Evolutionary conservation across 1,140 invertebrate species (phyloP).

Genomic region (Scaptomyza graminum): DNA sequence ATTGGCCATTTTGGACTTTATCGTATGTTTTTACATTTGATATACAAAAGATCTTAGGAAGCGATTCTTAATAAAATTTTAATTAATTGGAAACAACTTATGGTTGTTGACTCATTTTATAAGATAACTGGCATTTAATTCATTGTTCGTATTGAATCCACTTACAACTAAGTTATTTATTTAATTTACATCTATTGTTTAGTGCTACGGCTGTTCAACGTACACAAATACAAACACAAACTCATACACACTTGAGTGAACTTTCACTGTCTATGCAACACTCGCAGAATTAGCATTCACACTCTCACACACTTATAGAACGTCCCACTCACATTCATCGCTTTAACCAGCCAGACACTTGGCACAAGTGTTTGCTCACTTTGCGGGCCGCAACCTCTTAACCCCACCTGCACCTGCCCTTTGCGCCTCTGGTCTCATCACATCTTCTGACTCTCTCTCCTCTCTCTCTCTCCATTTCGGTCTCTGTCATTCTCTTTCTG

Average conservation of each 20-base stretch:
- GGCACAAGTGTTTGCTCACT: constrained; percentile 78
- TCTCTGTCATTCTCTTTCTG: neutral
- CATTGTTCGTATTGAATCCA: constrained; percentile 16
- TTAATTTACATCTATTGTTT: constrained; percentile 41
- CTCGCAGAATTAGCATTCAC: constrained; percentile 37
- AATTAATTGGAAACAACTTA: no score
- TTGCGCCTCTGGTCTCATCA: neutral
- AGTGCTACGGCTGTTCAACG: constrained; percentile 40
- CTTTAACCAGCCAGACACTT: constrained; percentile 73
- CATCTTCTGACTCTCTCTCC: neutral
- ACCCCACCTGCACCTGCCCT: constrained; percentile 9
- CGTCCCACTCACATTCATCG: constrained; percentile 39
- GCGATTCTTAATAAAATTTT: no score
- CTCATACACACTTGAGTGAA: constrained; percentile 58
- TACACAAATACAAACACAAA: constrained; percentile 14
- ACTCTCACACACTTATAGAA: constrained; percentile 7
- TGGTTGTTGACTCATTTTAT: no score
- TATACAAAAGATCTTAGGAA: no score
- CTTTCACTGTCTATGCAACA: constrained; percentile 46
- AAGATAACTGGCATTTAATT: no score
- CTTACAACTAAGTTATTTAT: constrained; percentile 40
- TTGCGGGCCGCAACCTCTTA: constrained; percentile 58
- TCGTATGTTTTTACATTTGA: no score
- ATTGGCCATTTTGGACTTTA: no score
- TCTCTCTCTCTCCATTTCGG: constrained; percentile 12